Evolutionary conservation across 2,888 invertebrate species (phyloP).

Genomic region (Dryobotodes eremita): DNA sequence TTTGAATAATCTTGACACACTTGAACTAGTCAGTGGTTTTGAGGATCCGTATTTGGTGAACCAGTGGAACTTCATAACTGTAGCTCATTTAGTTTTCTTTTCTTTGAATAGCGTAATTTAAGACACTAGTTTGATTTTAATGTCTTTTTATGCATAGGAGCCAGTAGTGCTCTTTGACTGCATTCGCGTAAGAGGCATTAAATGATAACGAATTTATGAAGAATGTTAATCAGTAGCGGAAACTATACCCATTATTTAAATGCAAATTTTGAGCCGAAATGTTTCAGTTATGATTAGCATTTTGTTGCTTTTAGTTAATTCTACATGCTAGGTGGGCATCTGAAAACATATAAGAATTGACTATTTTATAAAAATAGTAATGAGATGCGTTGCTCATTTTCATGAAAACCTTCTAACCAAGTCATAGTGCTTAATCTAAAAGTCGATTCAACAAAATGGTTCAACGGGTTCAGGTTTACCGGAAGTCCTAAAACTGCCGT

Average conservation of each 20-base stretch:
- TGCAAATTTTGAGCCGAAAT: constrained; percentile 54
- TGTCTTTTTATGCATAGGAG: constrained; percentile 70
- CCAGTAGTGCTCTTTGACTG: constrained; percentile 47
- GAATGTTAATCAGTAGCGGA: constrained; percentile 78
- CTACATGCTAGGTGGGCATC: constrained; percentile 75
- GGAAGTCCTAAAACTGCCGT: background rate
- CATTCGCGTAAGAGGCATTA: constrained; percentile 75
- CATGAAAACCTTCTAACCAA: constrained; percentile 36
- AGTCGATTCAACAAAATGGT: constrained; percentile 21
- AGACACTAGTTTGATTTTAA: constrained; percentile 74
- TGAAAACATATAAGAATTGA: constrained; percentile 59
- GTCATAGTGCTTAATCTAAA: constrained; percentile 17
- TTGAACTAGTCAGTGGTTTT: constrained; percentile 86
- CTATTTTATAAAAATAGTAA: constrained; percentile 36
- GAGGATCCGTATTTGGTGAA: constrained; percentile 77
- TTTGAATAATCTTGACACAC: constrained; percentile 73
- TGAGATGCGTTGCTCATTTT: constrained; percentile 36
- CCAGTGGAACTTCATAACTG: constrained; percentile 80
- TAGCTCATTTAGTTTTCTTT: constrained; percentile 81
- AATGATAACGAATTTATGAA: constrained; percentile 68
- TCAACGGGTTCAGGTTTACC: background rate
- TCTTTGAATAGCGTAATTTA: constrained; percentile 73
- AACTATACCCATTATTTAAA: constrained; percentile 57
- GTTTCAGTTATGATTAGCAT: constrained; percentile 79
- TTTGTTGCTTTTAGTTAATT: constrained; percentile 79